Evolutionary conservation across 1,140 invertebrate species (phyloP).

Genomic region (Drosophila navojoa): DNA sequence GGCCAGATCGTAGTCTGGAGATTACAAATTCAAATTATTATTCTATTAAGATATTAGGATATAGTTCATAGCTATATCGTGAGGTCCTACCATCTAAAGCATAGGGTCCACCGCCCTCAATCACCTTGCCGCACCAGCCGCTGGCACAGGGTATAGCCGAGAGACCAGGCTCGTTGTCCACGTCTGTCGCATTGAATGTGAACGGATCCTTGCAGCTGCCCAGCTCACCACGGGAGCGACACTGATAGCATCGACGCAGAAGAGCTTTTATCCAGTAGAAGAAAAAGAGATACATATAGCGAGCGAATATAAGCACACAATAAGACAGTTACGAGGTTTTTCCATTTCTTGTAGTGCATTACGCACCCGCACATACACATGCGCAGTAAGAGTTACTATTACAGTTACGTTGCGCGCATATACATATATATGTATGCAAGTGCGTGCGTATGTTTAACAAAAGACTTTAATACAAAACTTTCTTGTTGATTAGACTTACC

Average conservation of each 20-base stretch:
- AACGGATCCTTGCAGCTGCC: conserved; percentile 96
- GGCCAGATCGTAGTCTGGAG: conserved; percentile 92
- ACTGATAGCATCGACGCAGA: conserved; percentile 89
- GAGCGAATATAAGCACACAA: not conserved
- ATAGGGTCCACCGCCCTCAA: conserved; percentile 90
- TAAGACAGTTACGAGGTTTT: not conserved
- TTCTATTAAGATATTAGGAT: not conserved
- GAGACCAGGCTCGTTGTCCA: conserved; percentile 88
- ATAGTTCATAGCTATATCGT: too few relatives aligned
- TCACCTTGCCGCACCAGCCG: conserved; percentile 96
- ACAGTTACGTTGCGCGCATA: conserved; percentile 1
- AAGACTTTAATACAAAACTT: conserved; percentile 48
- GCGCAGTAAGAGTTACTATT: conserved; percentile 10
- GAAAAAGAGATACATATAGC: not conserved
- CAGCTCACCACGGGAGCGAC: conserved; percentile 93
- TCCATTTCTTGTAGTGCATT: conserved; percentile 10
- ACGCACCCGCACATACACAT: conserved; percentile 30
- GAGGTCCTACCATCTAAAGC: conserved; percentile 86
- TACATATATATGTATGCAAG: not conserved
- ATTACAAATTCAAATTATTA: not conserved
- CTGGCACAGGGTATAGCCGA: conserved; percentile 93
- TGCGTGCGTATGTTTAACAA: conserved; percentile 30
- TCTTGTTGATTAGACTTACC: conserved; percentile 6
- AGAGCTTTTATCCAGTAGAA: conserved; percentile 80
- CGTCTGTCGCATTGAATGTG: conserved; percentile 89